These are phyloP conservation scores for Pristis pectinata DNA, from an alignment of 2,797 vertebrate genomes.

Conservation along the genomic window DNA sequence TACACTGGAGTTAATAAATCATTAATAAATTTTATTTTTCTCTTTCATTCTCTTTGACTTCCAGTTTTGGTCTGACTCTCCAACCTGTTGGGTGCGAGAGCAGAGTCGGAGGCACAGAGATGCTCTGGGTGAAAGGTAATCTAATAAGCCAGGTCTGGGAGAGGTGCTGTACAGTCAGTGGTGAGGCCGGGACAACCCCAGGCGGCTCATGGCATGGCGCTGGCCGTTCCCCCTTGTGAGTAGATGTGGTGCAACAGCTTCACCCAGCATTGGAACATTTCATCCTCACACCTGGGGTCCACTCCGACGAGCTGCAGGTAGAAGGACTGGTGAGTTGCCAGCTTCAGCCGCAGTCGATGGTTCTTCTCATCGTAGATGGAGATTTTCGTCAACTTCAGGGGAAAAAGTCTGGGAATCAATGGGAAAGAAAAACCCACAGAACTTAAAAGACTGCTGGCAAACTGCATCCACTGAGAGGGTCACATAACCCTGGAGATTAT, in stretches of 20 bases:
- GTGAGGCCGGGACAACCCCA: no score
- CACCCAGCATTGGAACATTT: conserved; percentile 22
- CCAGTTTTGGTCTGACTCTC: background rate
- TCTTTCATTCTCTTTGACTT: background rate
- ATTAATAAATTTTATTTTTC: background rate
- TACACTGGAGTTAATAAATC: background rate
- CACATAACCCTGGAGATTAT: background rate
- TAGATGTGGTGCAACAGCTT: background rate
- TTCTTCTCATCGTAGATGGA: conserved; percentile 14
- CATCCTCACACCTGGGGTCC: background rate
- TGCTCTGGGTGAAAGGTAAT: background rate
- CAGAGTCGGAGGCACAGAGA: background rate
- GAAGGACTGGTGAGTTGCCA: background rate
- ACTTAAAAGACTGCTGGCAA: background rate
- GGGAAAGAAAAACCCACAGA: background rate
- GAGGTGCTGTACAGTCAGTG: no score
- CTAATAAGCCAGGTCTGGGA: background rate
- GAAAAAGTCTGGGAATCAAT: background rate
- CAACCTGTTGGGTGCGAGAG: background rate
- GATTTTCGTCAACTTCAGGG: conserved; percentile 13
- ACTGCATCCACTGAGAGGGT: background rate
- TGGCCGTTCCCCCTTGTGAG: background rate
- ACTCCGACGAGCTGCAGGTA: background rate
- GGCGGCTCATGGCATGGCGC: no score
- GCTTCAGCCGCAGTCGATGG: background rate